Evolutionary conservation across 2,888 invertebrate species (phyloP).

Genomic region (Beris morrisii): DNA sequence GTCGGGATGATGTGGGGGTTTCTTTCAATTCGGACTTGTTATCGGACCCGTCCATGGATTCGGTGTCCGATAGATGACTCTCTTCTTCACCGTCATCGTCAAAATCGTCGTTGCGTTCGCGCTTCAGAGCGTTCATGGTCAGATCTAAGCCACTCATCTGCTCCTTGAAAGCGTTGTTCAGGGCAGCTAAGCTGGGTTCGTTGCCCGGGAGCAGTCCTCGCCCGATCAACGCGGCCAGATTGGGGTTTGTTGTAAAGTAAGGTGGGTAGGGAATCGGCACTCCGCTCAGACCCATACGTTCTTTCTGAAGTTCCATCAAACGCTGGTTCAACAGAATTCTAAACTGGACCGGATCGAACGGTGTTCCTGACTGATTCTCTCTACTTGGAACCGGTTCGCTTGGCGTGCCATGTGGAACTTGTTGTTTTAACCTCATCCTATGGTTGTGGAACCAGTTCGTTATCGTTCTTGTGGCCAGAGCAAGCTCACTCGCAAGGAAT

Average conservation of each 20-base stretch:
- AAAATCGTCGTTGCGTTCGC: slow-evolving; percentile 62
- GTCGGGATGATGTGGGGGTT: slow-evolving; percentile 55
- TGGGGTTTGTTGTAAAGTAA: slow-evolving; percentile 76
- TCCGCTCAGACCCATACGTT: slow-evolving; percentile 76
- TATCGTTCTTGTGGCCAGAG: slow-evolving; percentile 91
- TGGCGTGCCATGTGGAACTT: slow-evolving; percentile 75
- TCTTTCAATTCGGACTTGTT: slow-evolving; percentile 44
- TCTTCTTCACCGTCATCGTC: slow-evolving; percentile 71
- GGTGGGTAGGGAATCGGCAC: slow-evolving; percentile 76
- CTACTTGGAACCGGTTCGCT: slow-evolving; percentile 74
- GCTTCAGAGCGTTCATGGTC: slow-evolving; percentile 78
- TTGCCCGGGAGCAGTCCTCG: slow-evolving; percentile 66
- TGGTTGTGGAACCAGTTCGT: slow-evolving; percentile 99
- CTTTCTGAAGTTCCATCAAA: slow-evolving; percentile 83
- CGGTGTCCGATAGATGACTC: slow-evolving; percentile 51
- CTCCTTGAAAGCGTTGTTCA: slow-evolving; percentile 69
- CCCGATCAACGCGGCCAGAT: slow-evolving; percentile 75
- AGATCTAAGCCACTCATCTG: slow-evolving; percentile 84
- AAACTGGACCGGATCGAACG: slow-evolving; percentile 92
- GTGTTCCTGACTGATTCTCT: slow-evolving; percentile 69
- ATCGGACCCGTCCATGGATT: slow-evolving; percentile 43
- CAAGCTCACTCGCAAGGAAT: slow-evolving; percentile 88
- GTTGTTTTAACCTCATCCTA: slow-evolving; percentile 95
- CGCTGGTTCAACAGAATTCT: slow-evolving; percentile 85
- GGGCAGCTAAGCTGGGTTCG: slow-evolving; percentile 60